Evolutionary conservation across 1,140 invertebrate species (phyloP).

Genomic region (Lepeophtheirus salmonis): DNA sequence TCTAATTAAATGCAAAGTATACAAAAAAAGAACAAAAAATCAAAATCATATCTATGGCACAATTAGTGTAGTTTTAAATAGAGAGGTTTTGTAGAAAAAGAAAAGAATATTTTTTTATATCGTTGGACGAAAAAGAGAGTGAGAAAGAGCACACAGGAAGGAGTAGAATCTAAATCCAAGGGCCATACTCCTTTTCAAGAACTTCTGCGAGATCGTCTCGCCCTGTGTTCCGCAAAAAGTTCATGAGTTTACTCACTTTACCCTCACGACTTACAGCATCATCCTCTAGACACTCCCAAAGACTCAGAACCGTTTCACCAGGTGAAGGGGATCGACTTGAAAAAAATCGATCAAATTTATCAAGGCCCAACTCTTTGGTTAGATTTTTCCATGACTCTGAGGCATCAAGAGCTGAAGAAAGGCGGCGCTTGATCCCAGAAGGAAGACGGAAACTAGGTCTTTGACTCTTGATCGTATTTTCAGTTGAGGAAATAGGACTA

Average conservation of each 20-base stretch:
- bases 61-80: no score
- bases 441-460: neutral
- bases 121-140: no score
- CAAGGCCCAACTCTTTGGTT: neutral
- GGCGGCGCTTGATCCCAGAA: neutral
- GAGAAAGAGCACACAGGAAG: no score
- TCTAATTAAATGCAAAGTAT: no score
- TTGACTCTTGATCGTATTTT: neutral
- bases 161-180: conserved; percentile 1
- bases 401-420: neutral
- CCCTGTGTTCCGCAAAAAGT: conserved; percentile 1
- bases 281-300: conserved; percentile 3
- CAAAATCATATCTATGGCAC: no score
- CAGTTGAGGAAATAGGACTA: neutral
- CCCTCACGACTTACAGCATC: neutral
- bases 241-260: neutral
- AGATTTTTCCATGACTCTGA: neutral
- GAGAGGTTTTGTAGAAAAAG: no score
- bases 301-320: neutral
- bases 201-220: neutral
- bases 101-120: no score
- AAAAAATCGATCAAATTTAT: conserved; percentile 1
- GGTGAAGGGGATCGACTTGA: neutral
- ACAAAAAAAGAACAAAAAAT: no score
- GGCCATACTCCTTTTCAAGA: conserved; percentile 1